Evolutionary conservation across 2,113 vertebrate species (phyloP), one percentile per base, ranked within the genome.

Genomic region (Calypte anna): DNA sequence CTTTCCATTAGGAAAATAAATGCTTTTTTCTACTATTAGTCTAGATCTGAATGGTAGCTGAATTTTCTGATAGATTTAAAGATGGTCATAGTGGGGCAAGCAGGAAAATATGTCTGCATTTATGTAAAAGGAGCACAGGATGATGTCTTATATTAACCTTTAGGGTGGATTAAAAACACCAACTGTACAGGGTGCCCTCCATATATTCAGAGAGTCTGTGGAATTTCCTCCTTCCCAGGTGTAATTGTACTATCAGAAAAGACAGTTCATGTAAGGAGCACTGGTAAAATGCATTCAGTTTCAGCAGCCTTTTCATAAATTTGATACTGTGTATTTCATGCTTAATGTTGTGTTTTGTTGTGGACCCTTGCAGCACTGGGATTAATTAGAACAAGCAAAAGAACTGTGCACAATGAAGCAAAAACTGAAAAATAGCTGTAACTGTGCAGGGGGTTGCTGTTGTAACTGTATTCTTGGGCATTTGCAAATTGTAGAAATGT

Each of bases 381-480:
- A 68, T 9, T 81, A 73, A 74, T 55, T 68, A 81, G 8, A 81
- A 44, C 2, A 61, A 51, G 30, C 9, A 24, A 30, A 78, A 87
- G 38, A 81, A 6, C 4, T 33, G 14, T 66, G 9, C 8, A 27
- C 10, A 53, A 40, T 38, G 27, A 40, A 79, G 76, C 21, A 67
- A 38, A 58, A 86, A 6, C 10, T 55, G 76, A 16, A 83, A 75
- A 59, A 23, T 80, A 23, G 33, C 27, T 40, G 4, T 51, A 62
- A 33, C 30, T 64, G 17, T 43, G 33, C 0, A 3, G 6, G 12
- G 2, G 0, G 0, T 51, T 82, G 25, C 20, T 36, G 4, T 6
- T 79, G 1, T 43, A n/a, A 58, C 2, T 28, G 4, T 30, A 28
- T 17, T 67, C 12, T 23, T 12, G 11, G 27, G 6, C 1, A 4